A percentile compares a stretch with the other conserved stretches of the same genome.
phyloP scores from a whole-genome alignment of 2,797 vertebrate species.

The Lutra lutra region DNA sequence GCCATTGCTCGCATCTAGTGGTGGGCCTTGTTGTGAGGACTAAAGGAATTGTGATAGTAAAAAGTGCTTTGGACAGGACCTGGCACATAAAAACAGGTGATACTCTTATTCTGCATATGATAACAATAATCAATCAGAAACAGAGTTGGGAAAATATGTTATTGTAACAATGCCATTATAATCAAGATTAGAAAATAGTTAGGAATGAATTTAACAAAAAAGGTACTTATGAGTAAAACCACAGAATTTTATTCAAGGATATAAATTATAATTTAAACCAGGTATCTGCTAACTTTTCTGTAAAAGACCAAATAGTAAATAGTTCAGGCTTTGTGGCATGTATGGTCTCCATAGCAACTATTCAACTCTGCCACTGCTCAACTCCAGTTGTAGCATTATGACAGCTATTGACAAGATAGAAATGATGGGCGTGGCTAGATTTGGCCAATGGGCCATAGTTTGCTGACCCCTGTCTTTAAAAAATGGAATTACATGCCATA shows the following conservation, averaged over 20 bases:
- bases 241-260: not conserved
- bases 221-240: not conserved
- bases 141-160: not conserved
- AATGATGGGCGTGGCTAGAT: not conserved
- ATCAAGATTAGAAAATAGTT: not conserved
- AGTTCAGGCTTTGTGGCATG: not conserved
- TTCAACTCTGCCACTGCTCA: too few relatives aligned
- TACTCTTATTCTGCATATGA: not conserved
- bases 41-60: not conserved
- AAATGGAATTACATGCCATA: not conserved
- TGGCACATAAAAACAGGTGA: not conserved
- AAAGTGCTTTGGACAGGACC: not conserved
- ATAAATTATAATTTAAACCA: not conserved
- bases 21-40: not conserved
- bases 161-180: not conserved
- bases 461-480: not conserved
- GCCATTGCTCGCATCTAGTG: not conserved
- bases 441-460: not conserved
- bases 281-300: not conserved
- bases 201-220: slow-evolving; percentile 15
- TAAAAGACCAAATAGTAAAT: not conserved
- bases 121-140: not conserved
- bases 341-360: not conserved
- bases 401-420: not conserved
- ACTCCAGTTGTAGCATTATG: not conserved